phyloP scores from a whole-genome alignment of 2,113 vertebrate species.

The Gracilinanus agilis region DNA sequence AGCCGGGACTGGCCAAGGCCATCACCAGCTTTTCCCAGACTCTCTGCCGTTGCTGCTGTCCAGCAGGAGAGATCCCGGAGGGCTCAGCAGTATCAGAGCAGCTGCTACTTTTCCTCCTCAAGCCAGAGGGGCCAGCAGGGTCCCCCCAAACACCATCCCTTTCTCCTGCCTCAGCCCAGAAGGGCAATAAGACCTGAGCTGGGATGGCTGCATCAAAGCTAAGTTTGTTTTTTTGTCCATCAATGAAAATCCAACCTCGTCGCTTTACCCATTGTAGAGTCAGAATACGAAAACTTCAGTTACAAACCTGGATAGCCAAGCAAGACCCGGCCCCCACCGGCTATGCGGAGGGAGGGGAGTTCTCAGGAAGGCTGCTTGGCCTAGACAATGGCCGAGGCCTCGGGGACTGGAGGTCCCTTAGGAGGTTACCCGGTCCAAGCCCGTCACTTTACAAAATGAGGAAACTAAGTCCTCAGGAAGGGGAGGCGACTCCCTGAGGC shows the following conservation, averaged over 20 bases:
- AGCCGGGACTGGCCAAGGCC: no score
- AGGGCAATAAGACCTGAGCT: no score
- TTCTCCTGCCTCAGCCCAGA: no score
- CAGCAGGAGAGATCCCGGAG: no score
- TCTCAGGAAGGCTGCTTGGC: not conserved
- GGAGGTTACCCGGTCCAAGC: not conserved
- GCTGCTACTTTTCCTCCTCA: no score
- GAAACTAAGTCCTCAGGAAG: slow-evolving; percentile 19
- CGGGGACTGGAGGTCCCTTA: not conserved
- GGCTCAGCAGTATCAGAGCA: no score
- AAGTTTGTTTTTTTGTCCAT: not conserved
- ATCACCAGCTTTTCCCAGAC: no score
- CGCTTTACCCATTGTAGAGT: not conserved
- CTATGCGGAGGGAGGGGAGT: not conserved
- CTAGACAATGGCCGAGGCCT: not conserved
- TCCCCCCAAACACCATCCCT: no score
- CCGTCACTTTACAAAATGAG: slow-evolving; percentile 48
- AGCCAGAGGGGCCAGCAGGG: no score
- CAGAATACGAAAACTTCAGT: not conserved
- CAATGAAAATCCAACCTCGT: not conserved
- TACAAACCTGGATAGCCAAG: not conserved
- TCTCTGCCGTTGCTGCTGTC: no score
- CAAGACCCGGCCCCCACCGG: not conserved
- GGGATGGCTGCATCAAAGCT: not conserved
- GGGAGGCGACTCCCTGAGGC: not conserved